phyloP scores from a whole-genome alignment of 2,888 invertebrate species.

The Ditula angustiorana region DNA sequence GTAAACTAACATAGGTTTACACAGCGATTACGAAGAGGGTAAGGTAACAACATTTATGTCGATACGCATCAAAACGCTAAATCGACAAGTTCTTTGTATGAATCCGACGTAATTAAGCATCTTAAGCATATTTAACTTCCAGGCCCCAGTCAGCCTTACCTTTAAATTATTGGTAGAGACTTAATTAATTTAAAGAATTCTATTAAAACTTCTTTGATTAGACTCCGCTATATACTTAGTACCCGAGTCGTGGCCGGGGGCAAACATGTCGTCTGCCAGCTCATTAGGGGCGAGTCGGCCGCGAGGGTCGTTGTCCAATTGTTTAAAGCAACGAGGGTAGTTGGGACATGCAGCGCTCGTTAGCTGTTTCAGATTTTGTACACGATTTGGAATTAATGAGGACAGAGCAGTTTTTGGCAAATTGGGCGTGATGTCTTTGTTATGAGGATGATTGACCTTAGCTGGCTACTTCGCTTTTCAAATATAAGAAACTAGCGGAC shows the following conservation, averaged over 20 bases:
- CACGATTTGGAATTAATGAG: constrained; percentile 32
- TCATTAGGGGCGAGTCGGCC: constrained; percentile 32
- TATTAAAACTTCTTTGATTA: constrained; percentile 27
- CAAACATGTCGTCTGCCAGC: constrained; percentile 28
- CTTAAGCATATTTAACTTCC: too few relatives aligned
- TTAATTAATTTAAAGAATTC: constrained; percentile 2
- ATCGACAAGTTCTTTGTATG: too few relatives aligned
- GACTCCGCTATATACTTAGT: constrained; percentile 21
- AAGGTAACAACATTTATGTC: too few relatives aligned
- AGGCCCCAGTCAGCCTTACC: too few relatives aligned
- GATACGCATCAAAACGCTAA: too few relatives aligned
- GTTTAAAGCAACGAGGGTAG: constrained; percentile 39
- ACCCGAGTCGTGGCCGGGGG: constrained; percentile 23
- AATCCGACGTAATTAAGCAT: too few relatives aligned
- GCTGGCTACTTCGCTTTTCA: not conserved
- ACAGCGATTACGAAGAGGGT: too few relatives aligned
- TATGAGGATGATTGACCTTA: not conserved
- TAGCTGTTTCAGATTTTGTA: constrained; percentile 30
- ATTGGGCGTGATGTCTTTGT: not conserved
- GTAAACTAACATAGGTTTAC: too few relatives aligned
- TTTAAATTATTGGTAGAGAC: not conserved
- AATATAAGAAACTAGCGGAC: not conserved
- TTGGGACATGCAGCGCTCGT: constrained; percentile 30
- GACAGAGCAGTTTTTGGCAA: constrained; percentile 1
- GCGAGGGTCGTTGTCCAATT: constrained; percentile 36